Evolutionary conservation across 37 sponge, comb jelly and placozoan species (phyloP), one percentile per base, ranked within the genome.

Genomic region (Ephydatia muelleri): DNA sequence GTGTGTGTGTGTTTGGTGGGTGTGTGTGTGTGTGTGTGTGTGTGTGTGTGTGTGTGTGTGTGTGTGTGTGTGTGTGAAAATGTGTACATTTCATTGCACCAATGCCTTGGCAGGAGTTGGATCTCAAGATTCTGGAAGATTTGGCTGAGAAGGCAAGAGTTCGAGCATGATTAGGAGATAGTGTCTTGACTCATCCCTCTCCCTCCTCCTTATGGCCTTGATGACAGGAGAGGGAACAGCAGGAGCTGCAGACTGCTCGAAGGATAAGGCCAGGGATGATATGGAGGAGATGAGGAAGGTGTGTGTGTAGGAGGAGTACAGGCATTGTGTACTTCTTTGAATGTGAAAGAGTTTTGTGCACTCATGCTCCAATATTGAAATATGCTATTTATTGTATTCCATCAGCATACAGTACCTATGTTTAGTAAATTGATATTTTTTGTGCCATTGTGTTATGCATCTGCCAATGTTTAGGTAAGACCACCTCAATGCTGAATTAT

Each of bases 221-320:
- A 4, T 12, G 21, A n/a, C 82, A 96, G 88, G 94, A 89, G 65
- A 49, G 67, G 37, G 96, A 87, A 39, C 85, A 88, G 30, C 39
- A 83, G 29, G 76, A 47, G 19, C n/a, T 89, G 4, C 71, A 67
- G 68, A 87, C 90, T 68, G 89, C 92, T 3, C 82, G 90, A 47
- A 91, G 91, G 73, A 91, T 91, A 72, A 83, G 67, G 96, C 96
- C 16, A 89, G 78, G 37, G 91, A 93, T 23, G 98, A 97, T 87
- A 91, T 91, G 16, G 67, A 78, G 40, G 93, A 92, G 94, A 97
- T 97, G 98, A 95, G 81, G 73, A 80, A 97, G 87, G 96, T 94
- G 26, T 22, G 74, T 49, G 12, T 31, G 2, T 19, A 26, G 39
- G 34, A 5, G 34, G 26, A 67, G 22, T 27, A 5, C 1, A 69